Evolutionary conservation across 2,113 vertebrate species (phyloP).

Genomic region (Apaloderma vittatum): DNA sequence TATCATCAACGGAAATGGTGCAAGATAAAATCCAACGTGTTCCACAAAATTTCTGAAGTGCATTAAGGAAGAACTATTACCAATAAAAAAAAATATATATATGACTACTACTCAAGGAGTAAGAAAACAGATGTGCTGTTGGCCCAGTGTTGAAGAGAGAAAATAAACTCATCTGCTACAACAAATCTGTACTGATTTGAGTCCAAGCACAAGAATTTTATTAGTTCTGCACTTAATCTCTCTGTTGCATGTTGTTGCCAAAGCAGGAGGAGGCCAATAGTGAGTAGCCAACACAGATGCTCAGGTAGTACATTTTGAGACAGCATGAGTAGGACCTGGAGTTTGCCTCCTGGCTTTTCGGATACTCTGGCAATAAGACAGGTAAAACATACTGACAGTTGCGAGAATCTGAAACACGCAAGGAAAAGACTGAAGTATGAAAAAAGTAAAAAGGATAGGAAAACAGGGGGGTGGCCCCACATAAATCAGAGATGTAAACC

Average conservation of each 20-base stretch:
- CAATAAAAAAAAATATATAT: background rate
- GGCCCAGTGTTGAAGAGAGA: background rate
- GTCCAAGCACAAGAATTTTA: background rate
- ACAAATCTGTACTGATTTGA: background rate
- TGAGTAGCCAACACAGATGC: background rate
- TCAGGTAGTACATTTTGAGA: background rate
- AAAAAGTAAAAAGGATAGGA: background rate
- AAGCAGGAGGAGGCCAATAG: background rate
- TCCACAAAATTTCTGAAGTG: background rate
- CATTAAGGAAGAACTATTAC: background rate
- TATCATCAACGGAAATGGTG: background rate
- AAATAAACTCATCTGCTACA: background rate
- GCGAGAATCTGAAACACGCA: background rate
- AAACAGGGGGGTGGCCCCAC: background rate
- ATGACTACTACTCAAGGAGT: background rate
- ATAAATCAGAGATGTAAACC: background rate
- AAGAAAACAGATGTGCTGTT: background rate
- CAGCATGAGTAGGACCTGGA: background rate
- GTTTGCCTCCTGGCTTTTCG: background rate
- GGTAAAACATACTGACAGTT: background rate
- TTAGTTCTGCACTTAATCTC: background rate
- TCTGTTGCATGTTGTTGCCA: background rate
- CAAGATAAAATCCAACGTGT: background rate
- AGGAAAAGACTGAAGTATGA: background rate
- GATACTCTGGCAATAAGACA: background rate